These are phyloP conservation scores for Lanistes nyassanus DNA, from an alignment of 1,140 invertebrate species.

Conservation along the genomic window DNA sequence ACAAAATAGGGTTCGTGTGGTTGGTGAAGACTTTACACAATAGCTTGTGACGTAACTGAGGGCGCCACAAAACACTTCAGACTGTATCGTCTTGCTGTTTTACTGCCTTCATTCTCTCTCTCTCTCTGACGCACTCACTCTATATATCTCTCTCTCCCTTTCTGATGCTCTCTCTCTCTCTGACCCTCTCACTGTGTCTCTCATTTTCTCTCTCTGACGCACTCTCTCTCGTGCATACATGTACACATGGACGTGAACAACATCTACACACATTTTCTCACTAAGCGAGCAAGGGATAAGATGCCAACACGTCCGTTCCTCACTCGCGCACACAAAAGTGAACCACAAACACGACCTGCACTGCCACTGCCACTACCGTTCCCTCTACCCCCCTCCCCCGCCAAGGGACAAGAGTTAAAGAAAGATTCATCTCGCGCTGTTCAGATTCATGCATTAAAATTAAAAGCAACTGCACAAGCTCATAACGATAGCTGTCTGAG, in stretches of 20 bases:
- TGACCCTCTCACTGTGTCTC: constrained; percentile 5
- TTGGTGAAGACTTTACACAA: too few relatives aligned
- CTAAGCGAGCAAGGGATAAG: background rate
- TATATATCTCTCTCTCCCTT: constrained; percentile 8
- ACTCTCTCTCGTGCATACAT: constrained; percentile 11
- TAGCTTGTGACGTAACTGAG: too few relatives aligned
- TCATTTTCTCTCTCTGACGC: constrained; percentile 7
- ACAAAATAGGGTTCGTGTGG: too few relatives aligned
- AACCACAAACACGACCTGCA: background rate
- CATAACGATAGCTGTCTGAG: too few relatives aligned
- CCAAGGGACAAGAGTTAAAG: too few relatives aligned
- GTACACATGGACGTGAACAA: constrained; percentile 4
- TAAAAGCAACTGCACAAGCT: too few relatives aligned
- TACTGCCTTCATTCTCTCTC: background rate
- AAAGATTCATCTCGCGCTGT: too few relatives aligned
- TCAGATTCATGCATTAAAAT: too few relatives aligned
- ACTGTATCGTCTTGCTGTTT: constrained; percentile 12
- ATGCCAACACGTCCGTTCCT: too few relatives aligned
- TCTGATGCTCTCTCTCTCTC: constrained; percentile 7
- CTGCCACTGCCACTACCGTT: background rate
- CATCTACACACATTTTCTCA: background rate
- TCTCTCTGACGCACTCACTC: constrained; percentile 5
- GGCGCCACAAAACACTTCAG: too few relatives aligned
- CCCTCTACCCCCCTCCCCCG: background rate
- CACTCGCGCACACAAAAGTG: background rate